Percentiles rank a stretch among this genome's conserved stretches.
phyloP scores from a whole-genome alignment of 2,113 vertebrate genomes.

The Trogon surrucura region DNA sequence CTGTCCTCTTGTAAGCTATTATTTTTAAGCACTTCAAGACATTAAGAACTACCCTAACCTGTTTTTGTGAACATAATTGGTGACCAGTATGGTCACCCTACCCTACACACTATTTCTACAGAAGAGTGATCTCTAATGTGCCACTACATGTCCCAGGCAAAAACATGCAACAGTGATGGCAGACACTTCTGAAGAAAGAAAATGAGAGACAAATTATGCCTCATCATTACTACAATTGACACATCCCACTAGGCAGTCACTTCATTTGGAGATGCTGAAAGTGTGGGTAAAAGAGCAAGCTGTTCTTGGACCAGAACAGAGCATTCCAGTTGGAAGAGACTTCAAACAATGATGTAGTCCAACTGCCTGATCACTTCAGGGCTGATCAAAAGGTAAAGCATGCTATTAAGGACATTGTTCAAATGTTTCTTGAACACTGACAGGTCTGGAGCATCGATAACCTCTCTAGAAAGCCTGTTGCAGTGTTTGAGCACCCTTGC shows the following conservation, averaged over 20 bases:
- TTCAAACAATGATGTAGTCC: background rate
- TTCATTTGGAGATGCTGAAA: background rate
- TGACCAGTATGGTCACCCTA: no score
- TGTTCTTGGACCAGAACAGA: background rate
- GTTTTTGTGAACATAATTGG: no score
- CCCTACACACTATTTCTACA: background rate
- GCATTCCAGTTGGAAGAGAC: background rate
- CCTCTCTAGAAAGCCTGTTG: background rate
- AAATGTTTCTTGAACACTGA: background rate
- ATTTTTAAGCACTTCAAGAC: background rate
- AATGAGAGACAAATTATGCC: background rate
- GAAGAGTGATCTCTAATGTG: background rate
- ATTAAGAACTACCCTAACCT: background rate
- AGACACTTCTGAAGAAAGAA: background rate
- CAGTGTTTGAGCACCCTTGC: background rate
- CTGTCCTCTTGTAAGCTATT: background rate
- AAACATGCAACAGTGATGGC: background rate
- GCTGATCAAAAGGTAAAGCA: background rate
- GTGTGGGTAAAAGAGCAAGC: background rate
- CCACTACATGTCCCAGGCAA: background rate
- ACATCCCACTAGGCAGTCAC: background rate
- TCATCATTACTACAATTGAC: background rate
- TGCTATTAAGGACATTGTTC: background rate
- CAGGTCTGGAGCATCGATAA: rapidly evolving
- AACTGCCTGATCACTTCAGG: background rate